Evolutionary conservation across 2,113 vertebrate genomes (phyloP).

Genomic region (Pseudolaguvia tuberculata): DNA sequence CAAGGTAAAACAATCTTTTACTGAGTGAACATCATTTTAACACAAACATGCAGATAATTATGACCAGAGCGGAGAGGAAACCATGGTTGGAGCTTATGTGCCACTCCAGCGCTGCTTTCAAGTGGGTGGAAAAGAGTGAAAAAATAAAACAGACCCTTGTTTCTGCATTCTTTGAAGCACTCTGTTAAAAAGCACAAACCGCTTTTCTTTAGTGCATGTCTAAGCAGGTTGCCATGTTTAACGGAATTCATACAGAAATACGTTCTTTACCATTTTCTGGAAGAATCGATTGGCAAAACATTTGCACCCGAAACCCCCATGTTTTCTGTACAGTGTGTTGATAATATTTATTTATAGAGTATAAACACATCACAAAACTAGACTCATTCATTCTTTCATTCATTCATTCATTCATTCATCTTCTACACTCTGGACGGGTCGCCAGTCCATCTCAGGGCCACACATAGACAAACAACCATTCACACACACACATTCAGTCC

Average conservation of each 20-base stretch:
- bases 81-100: not conserved
- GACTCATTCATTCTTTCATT: too few relatives aligned
- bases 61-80: slow-evolving; percentile 9
- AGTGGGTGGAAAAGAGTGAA: slow-evolving; percentile 7
- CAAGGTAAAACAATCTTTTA: slow-evolving; percentile 17
- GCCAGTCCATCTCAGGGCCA: too few relatives aligned
- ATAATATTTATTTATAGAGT: slow-evolving; percentile 8
- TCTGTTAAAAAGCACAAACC: slow-evolving; percentile 43
- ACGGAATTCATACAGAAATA: slow-evolving; percentile 26
- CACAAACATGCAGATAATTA: slow-evolving; percentile 33
- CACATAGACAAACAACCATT: too few relatives aligned
- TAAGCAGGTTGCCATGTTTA: slow-evolving; percentile 27
- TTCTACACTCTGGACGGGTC: too few relatives aligned
- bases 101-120: not conserved
- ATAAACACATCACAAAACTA: not conserved
- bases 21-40: slow-evolving; percentile 27
- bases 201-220: slow-evolving; percentile 23
- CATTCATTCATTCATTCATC: too few relatives aligned
- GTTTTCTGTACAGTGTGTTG: slow-evolving; percentile 10
- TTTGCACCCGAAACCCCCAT: not conserved
- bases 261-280: not conserved
- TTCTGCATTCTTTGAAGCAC: slow-evolving; percentile 35
- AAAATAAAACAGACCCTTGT: slow-evolving; percentile 15
- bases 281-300: slow-evolving; percentile 30
- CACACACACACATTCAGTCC: too few relatives aligned